These are phyloP conservation scores for Protula sp. DNA, from an alignment of 2,888 invertebrate genomes.

Conservation along the genomic window DNA sequence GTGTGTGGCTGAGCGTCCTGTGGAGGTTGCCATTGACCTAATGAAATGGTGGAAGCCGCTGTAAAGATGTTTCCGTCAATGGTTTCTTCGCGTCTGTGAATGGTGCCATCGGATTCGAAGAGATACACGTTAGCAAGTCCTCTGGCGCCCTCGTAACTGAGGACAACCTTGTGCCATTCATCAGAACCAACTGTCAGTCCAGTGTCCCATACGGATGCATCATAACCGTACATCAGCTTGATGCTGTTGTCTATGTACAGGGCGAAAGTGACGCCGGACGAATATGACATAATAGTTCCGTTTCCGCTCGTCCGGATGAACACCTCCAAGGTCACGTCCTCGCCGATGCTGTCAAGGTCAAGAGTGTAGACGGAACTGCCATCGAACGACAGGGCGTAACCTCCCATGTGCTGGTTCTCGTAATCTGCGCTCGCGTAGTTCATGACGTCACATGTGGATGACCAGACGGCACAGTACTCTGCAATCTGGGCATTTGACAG, in stretches of 20 bases:
- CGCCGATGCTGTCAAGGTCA: constrained; percentile 6
- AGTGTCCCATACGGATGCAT: neutral
- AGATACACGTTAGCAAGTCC: neutral
- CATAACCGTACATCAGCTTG: neutral
- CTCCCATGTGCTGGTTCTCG: neutral
- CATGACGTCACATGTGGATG: neutral
- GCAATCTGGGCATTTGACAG: neutral
- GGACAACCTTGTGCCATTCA: neutral
- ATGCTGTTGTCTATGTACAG: neutral
- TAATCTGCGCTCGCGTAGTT: neutral
- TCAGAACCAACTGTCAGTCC: neutral
- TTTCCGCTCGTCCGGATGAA: neutral
- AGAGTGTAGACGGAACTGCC: neutral
- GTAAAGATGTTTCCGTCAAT: neutral
- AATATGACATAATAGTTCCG: neutral
- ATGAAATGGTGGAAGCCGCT: neutral
- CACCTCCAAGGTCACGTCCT: neutral
- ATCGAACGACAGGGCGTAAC: neutral
- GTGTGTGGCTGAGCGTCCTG: neutral
- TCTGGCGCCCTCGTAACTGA: neutral
- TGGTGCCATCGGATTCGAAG: neutral
- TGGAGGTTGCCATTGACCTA: neutral
- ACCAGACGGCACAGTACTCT: neutral
- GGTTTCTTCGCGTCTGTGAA: neutral
- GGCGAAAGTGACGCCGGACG: neutral